Evolutionary conservation across 2,888 invertebrate genomes (phyloP).

Genomic region (Coleophora deauratella): DNA sequence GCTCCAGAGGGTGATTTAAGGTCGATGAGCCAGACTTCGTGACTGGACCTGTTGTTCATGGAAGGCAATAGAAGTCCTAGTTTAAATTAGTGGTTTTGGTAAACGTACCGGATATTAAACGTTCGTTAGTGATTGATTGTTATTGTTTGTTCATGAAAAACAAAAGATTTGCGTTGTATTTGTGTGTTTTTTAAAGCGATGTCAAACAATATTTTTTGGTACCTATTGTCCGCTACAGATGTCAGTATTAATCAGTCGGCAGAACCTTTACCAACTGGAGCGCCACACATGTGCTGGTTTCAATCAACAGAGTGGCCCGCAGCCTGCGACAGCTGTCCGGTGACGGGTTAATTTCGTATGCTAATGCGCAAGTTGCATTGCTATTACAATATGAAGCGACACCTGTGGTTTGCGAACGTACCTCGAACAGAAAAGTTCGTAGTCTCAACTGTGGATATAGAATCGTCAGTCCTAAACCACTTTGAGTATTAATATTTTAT

Average conservation of each 20-base stretch:
- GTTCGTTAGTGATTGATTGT: not conserved
- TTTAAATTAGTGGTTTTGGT: constrained; percentile 7
- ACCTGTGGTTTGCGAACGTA: constrained; percentile 1
- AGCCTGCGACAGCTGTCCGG: constrained; percentile 26
- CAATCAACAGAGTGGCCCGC: constrained; percentile 34
- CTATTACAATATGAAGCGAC: constrained; percentile 21
- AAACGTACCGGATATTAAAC: too few relatives aligned
- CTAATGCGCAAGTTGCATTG: constrained; percentile 29
- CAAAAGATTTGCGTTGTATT: not conserved
- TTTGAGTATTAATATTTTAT: too few relatives aligned
- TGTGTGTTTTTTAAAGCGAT: too few relatives aligned
- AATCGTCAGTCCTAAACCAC: too few relatives aligned
- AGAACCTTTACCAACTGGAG: constrained; percentile 7
- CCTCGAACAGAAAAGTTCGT: too few relatives aligned
- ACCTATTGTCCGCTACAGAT: not conserved
- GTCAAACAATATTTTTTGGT: too few relatives aligned
- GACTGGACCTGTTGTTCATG: constrained; percentile 25
- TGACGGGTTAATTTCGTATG: constrained; percentile 44
- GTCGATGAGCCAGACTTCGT: constrained; percentile 23
- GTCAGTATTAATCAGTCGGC: constrained; percentile 12
- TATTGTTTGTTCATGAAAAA: not conserved
- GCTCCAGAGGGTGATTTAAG: constrained; percentile 39
- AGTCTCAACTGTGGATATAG: too few relatives aligned
- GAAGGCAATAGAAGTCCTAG: constrained; percentile 13
- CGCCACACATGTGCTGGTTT: constrained; percentile 17